Base-by-base conservation (phyloP, 1,140 invertebrate genomes). In the Pachyrhynchus sulphureomaculatus region DNA sequence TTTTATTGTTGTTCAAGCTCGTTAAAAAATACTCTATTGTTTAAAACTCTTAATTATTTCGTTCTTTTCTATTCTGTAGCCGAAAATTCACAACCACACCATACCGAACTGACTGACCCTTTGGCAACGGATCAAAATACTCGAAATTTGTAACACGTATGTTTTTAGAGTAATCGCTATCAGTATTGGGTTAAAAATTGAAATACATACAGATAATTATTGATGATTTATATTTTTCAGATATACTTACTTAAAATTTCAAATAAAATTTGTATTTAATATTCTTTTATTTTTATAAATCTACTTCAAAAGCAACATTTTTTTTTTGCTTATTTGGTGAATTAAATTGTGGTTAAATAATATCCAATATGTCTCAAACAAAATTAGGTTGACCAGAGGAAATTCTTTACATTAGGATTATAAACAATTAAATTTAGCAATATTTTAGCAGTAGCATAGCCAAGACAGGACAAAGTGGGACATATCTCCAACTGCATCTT, bases 111-210 rank as follows among this genome's bases (percentile, higher is more conserved):
- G 32, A 54, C 26, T 26, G 47, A 62, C 41, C 59, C 59, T 13
- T 37, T 62, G 51, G 41, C 49, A 26, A 12, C 47, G 47, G 48
- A 51, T 26, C 45, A 59, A 48, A 59, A 48, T 47, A 51, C 17
- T 55, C 23, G 53, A 54, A 62, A 62, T 62, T 62, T 55, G 41
- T 62, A 62, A 49, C 51, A 62, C 59, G 59, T 62, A 62, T 39
- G 59, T 62, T 39, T 53, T 60, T 34, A 55, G 21, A 44, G 9
- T 36, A 49, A 20, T 12, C n/a, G n/a, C n/a, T n/a, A 15, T 51
- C 48, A 21, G 5, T 29, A 29, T 29, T 29, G 26, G 26, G 26
- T 29, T 29, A 6, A 36, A 8, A n/a, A 17, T 34, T 32, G n/a
- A 49, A 13, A 32, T 18, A 17, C 24, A 15, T 29, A 18, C 23